phyloP scores from a whole-genome alignment of 2,113 vertebrate genomes.

The Lepidothrix coronata region DNA sequence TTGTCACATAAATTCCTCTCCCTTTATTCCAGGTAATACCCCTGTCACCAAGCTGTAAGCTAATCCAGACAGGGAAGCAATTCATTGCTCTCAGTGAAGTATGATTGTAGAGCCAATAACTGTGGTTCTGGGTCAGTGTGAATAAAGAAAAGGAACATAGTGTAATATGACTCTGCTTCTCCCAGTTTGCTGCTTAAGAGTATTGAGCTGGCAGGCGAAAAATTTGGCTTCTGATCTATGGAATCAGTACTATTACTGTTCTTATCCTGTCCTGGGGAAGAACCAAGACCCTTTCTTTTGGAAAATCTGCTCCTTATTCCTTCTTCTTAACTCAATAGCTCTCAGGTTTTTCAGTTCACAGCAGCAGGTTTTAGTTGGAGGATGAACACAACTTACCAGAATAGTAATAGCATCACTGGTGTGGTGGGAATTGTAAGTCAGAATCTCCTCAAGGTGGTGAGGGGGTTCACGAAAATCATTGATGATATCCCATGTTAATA shows the following conservation, averaged over 20 bases:
- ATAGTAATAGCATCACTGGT: neutral
- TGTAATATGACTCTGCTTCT: neutral
- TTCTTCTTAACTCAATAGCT: neutral
- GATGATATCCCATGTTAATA: neutral
- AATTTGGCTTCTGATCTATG: neutral
- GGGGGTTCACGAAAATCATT: neutral
- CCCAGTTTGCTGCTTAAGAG: neutral
- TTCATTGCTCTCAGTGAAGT: neutral
- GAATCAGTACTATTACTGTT: neutral
- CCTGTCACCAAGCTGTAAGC: neutral
- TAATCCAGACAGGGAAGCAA: neutral
- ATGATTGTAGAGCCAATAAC: neutral
- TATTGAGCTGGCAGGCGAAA: neutral
- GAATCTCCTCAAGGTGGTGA: neutral
- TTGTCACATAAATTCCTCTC: neutral
- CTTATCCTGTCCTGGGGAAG: neutral
- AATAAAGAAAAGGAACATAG: neutral
- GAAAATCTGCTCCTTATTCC: neutral
- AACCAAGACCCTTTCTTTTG: neutral
- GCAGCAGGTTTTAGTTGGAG: neutral
- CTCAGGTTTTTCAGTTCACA: neutral
- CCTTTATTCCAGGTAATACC: neutral
- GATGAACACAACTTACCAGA: neutral
- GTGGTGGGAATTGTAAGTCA: neutral
- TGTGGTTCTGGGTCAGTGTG: fast-evolving